Base-by-base conservation (phyloP, 2,888 invertebrate species). In the Euzophera pinguis region DNA sequence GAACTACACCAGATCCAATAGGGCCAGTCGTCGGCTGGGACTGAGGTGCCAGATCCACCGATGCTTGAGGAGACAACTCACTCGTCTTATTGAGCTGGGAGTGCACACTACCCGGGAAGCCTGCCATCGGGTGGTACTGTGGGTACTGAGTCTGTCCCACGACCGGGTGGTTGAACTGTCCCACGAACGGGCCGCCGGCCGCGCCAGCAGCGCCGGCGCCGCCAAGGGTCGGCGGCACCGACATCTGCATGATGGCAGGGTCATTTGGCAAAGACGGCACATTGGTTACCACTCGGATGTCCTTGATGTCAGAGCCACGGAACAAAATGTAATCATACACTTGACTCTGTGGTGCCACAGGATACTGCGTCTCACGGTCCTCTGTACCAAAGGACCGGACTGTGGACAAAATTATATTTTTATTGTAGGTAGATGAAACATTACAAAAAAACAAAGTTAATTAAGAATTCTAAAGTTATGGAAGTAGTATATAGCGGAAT, bases 341-440 rank as follows among this genome's bases (percentile, higher is more conserved):
- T 86, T 99, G 99, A 89, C 97, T 98, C 83, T 99, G 96, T 14
- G 98, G 97, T 50, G 98, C 97, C 53, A 99, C 98, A 58, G 98
- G 98, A 78, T 95, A 96, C 76, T 97, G 96, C 4, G 98, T 97
- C 71, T 98, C 98, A 47, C 99, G 93, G 79, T 99, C 98, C 90
- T 99, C 99, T 37, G 99, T 99, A 53, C 99, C 99, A 92, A 98
- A 99, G 8, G 99, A 99, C 67, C 98, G 94, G 62, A 99, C 99
- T 99, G 91, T 53, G 92, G 89, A 77, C 58, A 65, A 61, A 63
- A 56, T 56, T 56, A 47, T 22, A 29, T 39, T 27, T 51, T 52
- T 37, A 52, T 47, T 48, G 17, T 32, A 13, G 29, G 32, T 47
- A 34, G 43, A 16, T 47, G n/a, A 7, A 29, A 32, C 7, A 32